Conservation (phyloP, 1,140 invertebrate genomes). For the Thaumetopoea pityocampa region DNA sequence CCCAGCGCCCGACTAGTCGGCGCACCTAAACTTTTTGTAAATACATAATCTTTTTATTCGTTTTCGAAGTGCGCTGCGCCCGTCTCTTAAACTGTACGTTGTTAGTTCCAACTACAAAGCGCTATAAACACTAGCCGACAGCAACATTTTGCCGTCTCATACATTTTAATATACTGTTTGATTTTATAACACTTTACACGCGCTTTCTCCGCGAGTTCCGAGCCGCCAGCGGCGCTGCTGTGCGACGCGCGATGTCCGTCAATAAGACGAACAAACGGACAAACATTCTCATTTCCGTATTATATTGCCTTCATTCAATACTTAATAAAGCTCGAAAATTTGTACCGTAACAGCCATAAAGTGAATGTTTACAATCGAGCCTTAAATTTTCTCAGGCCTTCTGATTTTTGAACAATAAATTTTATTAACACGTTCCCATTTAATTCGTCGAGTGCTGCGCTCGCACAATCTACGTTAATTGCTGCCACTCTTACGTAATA, state of each 20-base stretch:
- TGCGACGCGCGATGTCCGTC: slow-evolving; percentile 1
- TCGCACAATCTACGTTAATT: slow-evolving; percentile 64
- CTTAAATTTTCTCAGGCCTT: slow-evolving; percentile 51
- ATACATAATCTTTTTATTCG: slow-evolving; percentile 52
- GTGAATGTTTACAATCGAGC: slow-evolving; percentile 44
- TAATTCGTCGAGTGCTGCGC: slow-evolving; percentile 43
- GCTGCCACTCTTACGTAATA: slow-evolving; percentile 59
- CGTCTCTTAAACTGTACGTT: slow-evolving; percentile 10
- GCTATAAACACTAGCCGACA: slow-evolving; percentile 10
- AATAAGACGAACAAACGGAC: slow-evolving; percentile 40
- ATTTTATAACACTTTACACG: slow-evolving; percentile 13
- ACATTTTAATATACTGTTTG: slow-evolving; percentile 16
- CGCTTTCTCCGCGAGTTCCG: neutral
- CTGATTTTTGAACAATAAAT: slow-evolving; percentile 61
- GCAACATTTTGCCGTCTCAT: slow-evolving; percentile 9
- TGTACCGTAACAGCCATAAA: slow-evolving; percentile 42
- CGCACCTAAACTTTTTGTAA: slow-evolving; percentile 39
- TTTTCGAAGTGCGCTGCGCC: slow-evolving; percentile 30
- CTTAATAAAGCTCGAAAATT: slow-evolving; percentile 38
- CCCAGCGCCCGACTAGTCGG: slow-evolving; percentile 31
- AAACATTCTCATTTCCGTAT: slow-evolving; percentile 34
- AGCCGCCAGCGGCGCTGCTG: slow-evolving; percentile 1
- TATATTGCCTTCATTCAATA: slow-evolving; percentile 35
- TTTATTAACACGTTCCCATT: slow-evolving; percentile 69
- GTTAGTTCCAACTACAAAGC: slow-evolving; percentile 12